Percentiles rank a stretch among this genome's conserved stretches.
These are phyloP conservation scores for Tragelaphus strepsiceros DNA, from an alignment of 2,113 vertebrate genomes.

Conservation along the genomic window DNA sequence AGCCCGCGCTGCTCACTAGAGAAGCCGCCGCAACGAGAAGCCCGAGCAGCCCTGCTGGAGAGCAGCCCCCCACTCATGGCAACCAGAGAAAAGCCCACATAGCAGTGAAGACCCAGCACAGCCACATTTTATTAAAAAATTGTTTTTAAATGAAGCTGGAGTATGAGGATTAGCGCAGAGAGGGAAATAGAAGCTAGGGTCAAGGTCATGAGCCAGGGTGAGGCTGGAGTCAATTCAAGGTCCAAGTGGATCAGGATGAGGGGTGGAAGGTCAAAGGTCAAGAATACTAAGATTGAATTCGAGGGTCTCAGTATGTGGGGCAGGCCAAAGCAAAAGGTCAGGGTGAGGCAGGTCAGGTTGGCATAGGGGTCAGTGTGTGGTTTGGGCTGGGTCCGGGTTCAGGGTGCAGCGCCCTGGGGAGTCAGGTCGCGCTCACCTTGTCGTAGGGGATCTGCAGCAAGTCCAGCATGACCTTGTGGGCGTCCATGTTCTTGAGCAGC, in stretches of 20 bases:
- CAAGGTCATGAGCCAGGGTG: background rate
- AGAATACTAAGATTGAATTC: background rate
- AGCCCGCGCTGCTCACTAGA: background rate
- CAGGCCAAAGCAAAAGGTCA: background rate
- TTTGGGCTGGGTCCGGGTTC: accelerated
- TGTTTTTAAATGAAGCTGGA: background rate
- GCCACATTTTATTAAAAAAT: background rate
- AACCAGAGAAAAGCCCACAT: background rate
- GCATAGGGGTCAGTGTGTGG: background rate
- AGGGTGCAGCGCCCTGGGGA: no score
- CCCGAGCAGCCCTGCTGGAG: background rate
- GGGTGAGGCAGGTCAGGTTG: background rate
- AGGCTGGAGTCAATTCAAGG: background rate
- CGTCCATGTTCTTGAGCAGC: slow-evolving; percentile 96
- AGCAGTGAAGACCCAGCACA: background rate
- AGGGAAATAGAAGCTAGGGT: background rate
- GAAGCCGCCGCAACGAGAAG: background rate
- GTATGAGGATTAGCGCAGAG: background rate
- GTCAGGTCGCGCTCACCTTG: slow-evolving; percentile 80
- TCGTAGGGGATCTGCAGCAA: slow-evolving; percentile 97
- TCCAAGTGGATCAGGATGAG: background rate
- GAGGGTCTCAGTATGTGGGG: background rate
- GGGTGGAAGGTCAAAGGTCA: background rate
- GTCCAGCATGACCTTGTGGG: slow-evolving; percentile 99
- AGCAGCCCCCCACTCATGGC: background rate